These are phyloP conservation scores for Drosophila peninsularis DNA, from an alignment of 2,888 invertebrate species.

Conservation along the genomic window DNA sequence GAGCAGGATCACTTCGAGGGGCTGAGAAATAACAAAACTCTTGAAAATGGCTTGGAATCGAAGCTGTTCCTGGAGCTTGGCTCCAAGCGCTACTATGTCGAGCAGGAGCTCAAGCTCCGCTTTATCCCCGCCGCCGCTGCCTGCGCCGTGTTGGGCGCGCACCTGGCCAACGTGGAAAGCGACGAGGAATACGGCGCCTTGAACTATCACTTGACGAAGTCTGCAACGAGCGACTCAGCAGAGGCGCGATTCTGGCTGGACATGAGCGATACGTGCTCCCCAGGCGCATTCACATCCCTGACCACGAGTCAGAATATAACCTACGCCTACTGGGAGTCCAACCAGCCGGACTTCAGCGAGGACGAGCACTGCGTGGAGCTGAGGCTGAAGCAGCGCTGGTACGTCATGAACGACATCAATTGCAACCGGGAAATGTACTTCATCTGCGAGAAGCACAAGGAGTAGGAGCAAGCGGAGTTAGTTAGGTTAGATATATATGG, in stretches of 20 bases:
- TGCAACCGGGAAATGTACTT: neutral
- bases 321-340: conserved; percentile 4
- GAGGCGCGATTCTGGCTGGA: neutral
- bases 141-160: neutral
- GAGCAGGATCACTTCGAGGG: neutral
- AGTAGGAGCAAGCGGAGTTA: too few relatives aligned
- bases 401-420: neutral
- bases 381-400: neutral
- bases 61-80: neutral
- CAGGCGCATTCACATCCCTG: neutral
- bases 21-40: neutral
- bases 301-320: neutral
- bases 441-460: conserved; percentile 1
- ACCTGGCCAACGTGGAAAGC: neutral
- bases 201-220: neutral
- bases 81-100: neutral
- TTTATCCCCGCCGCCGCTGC: neutral
- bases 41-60: neutral
- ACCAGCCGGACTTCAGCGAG: neutral
- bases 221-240: too few relatives aligned
- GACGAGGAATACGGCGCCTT: neutral
- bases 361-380: conserved; percentile 1
- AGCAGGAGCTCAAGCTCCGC: accelerated
- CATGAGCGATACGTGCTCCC: neutral
- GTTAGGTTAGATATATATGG: too few relatives aligned